Conservation (phyloP, 30 jellyfish, hydroid and myxozoan genomes). For the Turritopsis rubra region DNA sequence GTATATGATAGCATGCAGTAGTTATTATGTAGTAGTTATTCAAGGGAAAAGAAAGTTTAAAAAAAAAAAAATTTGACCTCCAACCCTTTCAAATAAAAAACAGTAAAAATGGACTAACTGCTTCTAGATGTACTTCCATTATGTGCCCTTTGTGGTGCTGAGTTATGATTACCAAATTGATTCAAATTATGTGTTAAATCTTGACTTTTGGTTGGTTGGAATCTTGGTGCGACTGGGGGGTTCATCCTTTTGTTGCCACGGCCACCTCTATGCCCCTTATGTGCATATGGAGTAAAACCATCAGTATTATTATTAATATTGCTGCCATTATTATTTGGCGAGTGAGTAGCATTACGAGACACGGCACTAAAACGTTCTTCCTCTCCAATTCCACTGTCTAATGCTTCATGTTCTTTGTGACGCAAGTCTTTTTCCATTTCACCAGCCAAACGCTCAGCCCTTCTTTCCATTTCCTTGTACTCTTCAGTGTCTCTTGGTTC, state of each 20-base stretch:
- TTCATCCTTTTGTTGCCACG: not conserved
- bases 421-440: conserved; percentile 23
- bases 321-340: not conserved
- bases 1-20: no score
- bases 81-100: no score
- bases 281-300: conserved; percentile 12
- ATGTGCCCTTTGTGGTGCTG: conserved; percentile 3
- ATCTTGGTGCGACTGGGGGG: conserved; percentile 24
- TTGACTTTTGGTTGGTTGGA: conserved; percentile 12
- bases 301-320: conserved; percentile 12
- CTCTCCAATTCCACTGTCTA: conserved; percentile 50
- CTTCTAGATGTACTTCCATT: not conserved
- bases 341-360: conserved; percentile 10
- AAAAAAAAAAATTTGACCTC: no score
- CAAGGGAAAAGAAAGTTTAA: no score
- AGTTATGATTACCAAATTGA: conserved; percentile 7
- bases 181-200: not conserved
- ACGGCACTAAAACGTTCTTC: conserved; percentile 52
- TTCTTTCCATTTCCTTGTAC: conserved; percentile 26
- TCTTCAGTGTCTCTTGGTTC: conserved; percentile 28
- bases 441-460: conserved; percentile 38
- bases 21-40: no score
- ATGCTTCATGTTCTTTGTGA: conserved; percentile 14
- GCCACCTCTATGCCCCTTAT: conserved; percentile 9
- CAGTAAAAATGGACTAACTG: not conserved